Base-by-base conservation (phyloP, 2,113 vertebrate species). In the Cairina moschata region DNA sequence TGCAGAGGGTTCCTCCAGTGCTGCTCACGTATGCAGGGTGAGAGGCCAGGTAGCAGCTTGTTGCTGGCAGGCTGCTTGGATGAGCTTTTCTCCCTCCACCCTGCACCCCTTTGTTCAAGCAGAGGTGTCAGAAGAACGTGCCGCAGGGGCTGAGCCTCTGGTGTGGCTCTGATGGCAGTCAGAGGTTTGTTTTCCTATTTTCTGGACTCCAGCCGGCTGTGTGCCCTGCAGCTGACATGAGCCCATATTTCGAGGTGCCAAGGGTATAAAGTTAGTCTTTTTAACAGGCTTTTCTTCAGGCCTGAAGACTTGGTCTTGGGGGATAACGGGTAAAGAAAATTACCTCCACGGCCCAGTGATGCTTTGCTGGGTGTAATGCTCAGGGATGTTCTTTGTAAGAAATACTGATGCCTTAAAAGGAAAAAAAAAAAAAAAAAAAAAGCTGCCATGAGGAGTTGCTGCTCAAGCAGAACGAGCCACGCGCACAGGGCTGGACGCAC, bases 401-500 rank as follows among this genome's bases (percentile, higher is more conserved):
- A 80, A 20, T 0, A 1, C 22, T 2, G 3, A 10, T 42, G 68
- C 48, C 60, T n/a, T 72, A 60, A 18, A 50, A 15, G 1, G 15
- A 3, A n/a, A 12, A 2, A 2, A 17, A 4, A 11, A 26, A 4
- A 59, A 2, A 17, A 4, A 11, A 26, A 3, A 48, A 32, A 68
- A 83, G 83, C 18, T 25, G 9, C 31, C 0, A 3, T 10, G 60
- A 3, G 2, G 58, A 29, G 50, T 13, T 54, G 8, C 62, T 44
- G 34, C 52, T 36, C 62, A 8, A 17, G 9, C 58, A 40, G 7
- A 50, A 18, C 7, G 3, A 8, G 29, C 17, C 21, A 1, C 22
- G 3, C 1, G 1, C 5, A 20, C 1, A 1, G 34, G 4, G 15
- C 15, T 0, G 6, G 28, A 34, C 12, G 7, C 29, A 10, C 0